Evolutionary conservation across 2,888 invertebrate genomes (phyloP).

Genomic region (Archaeoteleia sp.): DNA sequence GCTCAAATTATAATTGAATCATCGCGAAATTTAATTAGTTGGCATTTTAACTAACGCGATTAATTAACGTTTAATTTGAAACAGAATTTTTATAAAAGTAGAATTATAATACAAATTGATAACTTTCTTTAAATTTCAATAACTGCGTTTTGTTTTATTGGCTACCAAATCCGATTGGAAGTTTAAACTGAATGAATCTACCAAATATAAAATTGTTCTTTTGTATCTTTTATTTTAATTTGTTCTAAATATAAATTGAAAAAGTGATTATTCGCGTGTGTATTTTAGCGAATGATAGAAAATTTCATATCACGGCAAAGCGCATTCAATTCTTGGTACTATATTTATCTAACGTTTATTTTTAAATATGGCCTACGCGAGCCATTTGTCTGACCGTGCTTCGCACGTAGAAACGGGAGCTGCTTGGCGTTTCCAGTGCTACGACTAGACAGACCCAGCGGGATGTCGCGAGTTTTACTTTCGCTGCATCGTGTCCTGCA

Average conservation of each 20-base stretch:
- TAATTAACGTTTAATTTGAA: no score
- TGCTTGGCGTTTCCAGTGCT: constrained; percentile 20
- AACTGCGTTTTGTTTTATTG: no score
- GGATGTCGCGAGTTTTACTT: constrained; percentile 56
- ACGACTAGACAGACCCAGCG: constrained; percentile 40
- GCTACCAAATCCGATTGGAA: no score
- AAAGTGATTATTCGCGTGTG: not conserved
- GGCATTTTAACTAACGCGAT: no score
- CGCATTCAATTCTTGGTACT: constrained; percentile 26
- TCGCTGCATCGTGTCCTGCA: constrained; percentile 54
- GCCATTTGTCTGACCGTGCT: constrained; percentile 29
- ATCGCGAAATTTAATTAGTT: no score
- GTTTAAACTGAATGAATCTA: no score
- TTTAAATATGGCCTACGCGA: constrained; percentile 39
- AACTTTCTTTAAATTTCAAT: no score
- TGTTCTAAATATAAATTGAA: constrained; percentile 2
- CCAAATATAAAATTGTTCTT: no score
- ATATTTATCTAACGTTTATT: constrained; percentile 45
- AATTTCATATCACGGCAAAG: not conserved
- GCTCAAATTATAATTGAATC: no score
- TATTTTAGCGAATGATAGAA: not conserved
- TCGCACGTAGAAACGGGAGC: constrained; percentile 28
- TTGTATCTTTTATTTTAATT: no score
- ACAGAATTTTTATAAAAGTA: no score
- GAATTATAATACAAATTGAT: no score